Percentiles rank a stretch among this genome's conserved stretches.
These are phyloP conservation scores for Montipora efflorescens DNA, from an alignment of 64 coral and sea anemone genomes.

Conservation along the genomic window DNA sequence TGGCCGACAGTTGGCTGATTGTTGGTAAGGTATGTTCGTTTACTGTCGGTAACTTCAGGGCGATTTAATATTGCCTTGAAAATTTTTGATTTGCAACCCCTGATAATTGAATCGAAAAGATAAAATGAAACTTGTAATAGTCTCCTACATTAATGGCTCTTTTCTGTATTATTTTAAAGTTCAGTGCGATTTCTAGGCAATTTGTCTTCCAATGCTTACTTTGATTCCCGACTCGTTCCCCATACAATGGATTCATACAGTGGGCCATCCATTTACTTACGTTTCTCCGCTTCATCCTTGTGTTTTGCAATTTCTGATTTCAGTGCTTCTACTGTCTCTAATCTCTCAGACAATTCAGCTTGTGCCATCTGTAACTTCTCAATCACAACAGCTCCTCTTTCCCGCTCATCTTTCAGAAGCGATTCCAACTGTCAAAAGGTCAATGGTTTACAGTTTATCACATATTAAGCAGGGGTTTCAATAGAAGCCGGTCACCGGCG, in stretches of 20 bases:
- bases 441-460: background rate
- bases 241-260: background rate
- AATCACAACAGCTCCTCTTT: conserved; percentile 42
- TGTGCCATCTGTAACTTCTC: conserved; percentile 59
- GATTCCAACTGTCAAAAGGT: conserved; percentile 66
- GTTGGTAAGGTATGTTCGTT: too few species aligned
- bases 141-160: background rate
- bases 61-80: too few species aligned
- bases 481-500: too few species aligned
- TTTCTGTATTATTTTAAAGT: background rate
- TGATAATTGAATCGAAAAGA: too few species aligned
- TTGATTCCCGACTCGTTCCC: too few species aligned
- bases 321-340: conserved; percentile 80
- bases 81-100: too few species aligned
- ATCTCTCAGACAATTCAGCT: conserved; percentile 71
- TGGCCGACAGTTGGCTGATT: too few species aligned
- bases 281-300: conserved; percentile 69
- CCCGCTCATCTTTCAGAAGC: conserved; percentile 71
- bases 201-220: too few species aligned
- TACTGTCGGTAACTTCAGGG: too few species aligned
- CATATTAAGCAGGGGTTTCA: too few species aligned
- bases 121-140: too few species aligned
- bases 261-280: background rate
- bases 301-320: conserved; percentile 90
- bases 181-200: too few species aligned